Evolutionary conservation across 2,113 vertebrate genomes (phyloP).

Genomic region (Heterochromis multidens): DNA sequence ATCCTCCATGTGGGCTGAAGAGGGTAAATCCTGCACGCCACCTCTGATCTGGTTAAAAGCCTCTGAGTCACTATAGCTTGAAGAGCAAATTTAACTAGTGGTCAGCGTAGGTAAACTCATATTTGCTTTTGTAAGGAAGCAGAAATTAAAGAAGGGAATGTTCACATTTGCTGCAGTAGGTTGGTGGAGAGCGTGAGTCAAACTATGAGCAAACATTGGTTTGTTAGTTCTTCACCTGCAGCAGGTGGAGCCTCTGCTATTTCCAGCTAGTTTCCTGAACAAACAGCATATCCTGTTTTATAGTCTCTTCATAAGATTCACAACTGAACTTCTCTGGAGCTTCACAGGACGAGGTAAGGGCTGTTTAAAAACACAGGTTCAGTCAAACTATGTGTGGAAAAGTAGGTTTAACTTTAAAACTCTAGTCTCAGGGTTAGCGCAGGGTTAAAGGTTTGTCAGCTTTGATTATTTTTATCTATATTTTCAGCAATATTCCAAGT

Average conservation of each 20-base stretch:
- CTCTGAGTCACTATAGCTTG: background rate
- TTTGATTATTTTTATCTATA: background rate
- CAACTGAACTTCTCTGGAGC: background rate
- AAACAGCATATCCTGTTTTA: conserved; percentile 36
- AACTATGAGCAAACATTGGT: conserved; percentile 16
- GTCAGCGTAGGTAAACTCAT: background rate
- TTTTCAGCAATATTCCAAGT: background rate
- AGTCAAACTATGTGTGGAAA: background rate
- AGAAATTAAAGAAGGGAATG: background rate
- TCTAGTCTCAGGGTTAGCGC: background rate
- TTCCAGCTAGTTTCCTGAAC: conserved; percentile 29
- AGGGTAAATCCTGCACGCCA: background rate
- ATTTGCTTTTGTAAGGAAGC: background rate
- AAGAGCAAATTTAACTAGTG: background rate
- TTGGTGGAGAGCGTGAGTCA: background rate
- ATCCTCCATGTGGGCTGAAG: background rate
- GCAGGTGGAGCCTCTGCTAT: conserved; percentile 45
- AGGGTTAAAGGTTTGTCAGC: background rate
- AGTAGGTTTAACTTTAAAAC: background rate
- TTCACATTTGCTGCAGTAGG: background rate
- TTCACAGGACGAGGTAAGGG: conserved; percentile 5
- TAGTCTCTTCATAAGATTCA: background rate
- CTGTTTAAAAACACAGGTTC: background rate
- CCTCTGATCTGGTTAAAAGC: background rate
- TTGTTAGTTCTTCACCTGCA: conserved; percentile 12